Conservation (phyloP, 2,797 vertebrate species). For the Arnoldichthys spilopterus region DNA sequence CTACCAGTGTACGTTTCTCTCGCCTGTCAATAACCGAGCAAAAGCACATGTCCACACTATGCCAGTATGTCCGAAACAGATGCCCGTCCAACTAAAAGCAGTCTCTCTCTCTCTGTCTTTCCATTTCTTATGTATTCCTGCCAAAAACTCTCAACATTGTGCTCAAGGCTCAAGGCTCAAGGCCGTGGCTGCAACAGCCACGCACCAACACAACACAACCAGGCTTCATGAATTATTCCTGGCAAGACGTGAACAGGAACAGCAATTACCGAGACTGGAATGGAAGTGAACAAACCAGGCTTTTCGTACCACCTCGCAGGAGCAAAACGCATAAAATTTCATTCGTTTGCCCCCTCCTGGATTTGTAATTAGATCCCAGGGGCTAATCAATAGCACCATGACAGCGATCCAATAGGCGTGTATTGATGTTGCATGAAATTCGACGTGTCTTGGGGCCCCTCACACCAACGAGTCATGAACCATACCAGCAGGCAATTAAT, state of each 20-base stretch:
- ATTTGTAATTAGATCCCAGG: slow-evolving; percentile 68
- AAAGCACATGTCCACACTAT: slow-evolving; percentile 4
- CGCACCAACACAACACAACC: slow-evolving; percentile 32
- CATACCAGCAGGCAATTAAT: slow-evolving; percentile 47
- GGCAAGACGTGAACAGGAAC: slow-evolving; percentile 63
- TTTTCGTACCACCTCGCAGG: slow-evolving; percentile 15
- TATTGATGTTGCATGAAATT: slow-evolving; percentile 65
- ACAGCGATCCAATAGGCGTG: slow-evolving; percentile 67
- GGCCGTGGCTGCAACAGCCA: slow-evolving; percentile 14
- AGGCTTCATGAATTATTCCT: slow-evolving; percentile 63
- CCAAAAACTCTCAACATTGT: slow-evolving; percentile 5
- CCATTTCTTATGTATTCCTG: neutral
- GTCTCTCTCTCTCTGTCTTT: neutral
- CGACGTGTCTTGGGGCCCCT: slow-evolving; percentile 70
- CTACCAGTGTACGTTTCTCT: neutral
- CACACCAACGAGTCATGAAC: slow-evolving; percentile 67
- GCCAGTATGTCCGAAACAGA: neutral
- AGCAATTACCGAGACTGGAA: slow-evolving; percentile 64
- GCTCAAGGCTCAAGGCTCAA: slow-evolving; percentile 37
- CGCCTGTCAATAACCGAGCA: neutral
- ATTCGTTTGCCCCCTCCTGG: slow-evolving; percentile 59
- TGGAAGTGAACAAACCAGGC: slow-evolving; percentile 53
- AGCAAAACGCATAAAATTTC: slow-evolving; percentile 49
- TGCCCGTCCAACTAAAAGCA: neutral
- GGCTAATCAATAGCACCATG: slow-evolving; percentile 68